Base-by-base conservation (phyloP, 2,113 vertebrate species). In the Chionis minor region DNA sequence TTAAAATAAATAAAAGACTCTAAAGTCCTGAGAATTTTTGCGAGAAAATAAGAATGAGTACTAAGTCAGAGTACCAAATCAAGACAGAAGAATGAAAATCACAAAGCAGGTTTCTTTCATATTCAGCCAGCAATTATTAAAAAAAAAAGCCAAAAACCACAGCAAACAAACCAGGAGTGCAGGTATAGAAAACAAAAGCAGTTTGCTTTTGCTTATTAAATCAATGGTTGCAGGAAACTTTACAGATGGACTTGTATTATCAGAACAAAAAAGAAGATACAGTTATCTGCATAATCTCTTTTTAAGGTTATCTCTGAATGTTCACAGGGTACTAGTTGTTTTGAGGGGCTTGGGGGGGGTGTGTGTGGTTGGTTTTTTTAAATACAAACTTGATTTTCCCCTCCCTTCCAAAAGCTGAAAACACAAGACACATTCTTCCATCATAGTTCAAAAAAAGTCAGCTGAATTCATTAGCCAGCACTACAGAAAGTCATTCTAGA, bases 161-260 rank as follows among this genome's bases (percentile, higher is more conserved):
- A 40, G 19, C 9, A 55, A 21, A 30, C 55, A 14, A 40, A 5
- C 14, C 38, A 75, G 40, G 28, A 56, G 3, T 0, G 0, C 27
- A 28, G 11, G n/a, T 28, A 51, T 1, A 56, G 12, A 22, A 86
- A 91, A 51, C 23, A 67, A 11, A 88, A 54, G 24, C 12, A 67
- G 26, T 27, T 49, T 27, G 18, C 18, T 56, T 65, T 42, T 51
- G 22, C 33, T 55, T 65, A 84, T 16, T 21, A 66, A 84, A 77
- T 81, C 42, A 72, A 5, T 27, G 10, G 8, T 15, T 81, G 27
- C 10, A 42, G 19, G 32, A 81, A n/a, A 47, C 14, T 47, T 65
- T 62, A 33, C n/a, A 79, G 32, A 62, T 17, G 7, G 23, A 51
- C 7, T 61, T 45, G 12, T 27, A 86, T 40, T 45, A 45, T 13